Evolutionary conservation across 2,113 vertebrate genomes (phyloP), one percentile per base, ranked within the genome.

Genomic region (Amia ocellicauda): DNA sequence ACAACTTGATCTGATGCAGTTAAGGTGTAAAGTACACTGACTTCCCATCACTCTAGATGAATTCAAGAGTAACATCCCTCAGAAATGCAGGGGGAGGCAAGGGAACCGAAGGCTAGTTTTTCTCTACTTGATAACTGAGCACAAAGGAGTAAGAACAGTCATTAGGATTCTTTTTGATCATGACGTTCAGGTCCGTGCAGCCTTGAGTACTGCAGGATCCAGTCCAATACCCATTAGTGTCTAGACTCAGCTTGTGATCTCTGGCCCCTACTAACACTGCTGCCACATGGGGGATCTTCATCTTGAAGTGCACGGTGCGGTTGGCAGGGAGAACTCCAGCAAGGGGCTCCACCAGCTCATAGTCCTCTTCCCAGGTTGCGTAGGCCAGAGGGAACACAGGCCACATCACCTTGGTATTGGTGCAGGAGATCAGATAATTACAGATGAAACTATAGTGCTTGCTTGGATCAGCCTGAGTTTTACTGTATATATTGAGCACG

Each of bases 371-470:
- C 91, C 91, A 92, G 62, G 84, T 75, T 69, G 66, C 77, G 41
- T 86, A 92, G 16, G 62, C 76, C 74, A 78, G 68, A 0, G 91
- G 91, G 65, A 91, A 93, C 45, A 86, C 5, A 0, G 90, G 88
- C 90, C 89, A 91, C 73, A 83, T 84, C 43, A 83, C 86, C 11
- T 84, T 80, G 0, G 60, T 68, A 72, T 91, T 89, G 58, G 76
- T 60, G 31, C 91, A 93, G 42, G 67, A 82, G 67, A 93, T 73
- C 65, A 93, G 83, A 74, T 93, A 93, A 74, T 88, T 92, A 80
- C 91, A 91, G 78, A 87, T 9, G 1, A 87, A 90, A 58, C 75
- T 14, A 0, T 89, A 91, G 1, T 28, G 36, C 20, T 80, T 90
- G 22, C 86, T 88, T 0, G 74, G 71, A 1, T 85, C 88, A 0